Conservation (phyloP, 2,888 invertebrate genomes). For the Orthosia gracilis region DNA sequence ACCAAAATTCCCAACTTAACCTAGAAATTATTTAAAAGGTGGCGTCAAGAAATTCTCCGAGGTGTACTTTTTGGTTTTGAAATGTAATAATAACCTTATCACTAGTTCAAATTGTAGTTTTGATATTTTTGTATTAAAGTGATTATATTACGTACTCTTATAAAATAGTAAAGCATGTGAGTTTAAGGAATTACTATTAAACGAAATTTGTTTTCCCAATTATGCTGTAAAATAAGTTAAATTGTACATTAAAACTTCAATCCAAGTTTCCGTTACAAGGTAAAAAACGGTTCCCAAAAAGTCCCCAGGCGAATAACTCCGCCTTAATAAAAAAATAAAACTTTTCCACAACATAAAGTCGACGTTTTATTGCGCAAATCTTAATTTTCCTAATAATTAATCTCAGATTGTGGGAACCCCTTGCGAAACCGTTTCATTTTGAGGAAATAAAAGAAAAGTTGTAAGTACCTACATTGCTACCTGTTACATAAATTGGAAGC, state of each 20-base stretch:
- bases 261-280: conserved; percentile 38
- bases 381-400: conserved; percentile 72
- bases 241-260: conserved; percentile 23
- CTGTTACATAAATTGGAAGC: conserved; percentile 56
- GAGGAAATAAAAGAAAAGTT: conserved; percentile 48
- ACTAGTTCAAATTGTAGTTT: not conserved
- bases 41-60: too few species aligned
- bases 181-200: not conserved
- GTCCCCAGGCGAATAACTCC: conserved; percentile 34
- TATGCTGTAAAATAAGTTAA: conserved; percentile 11
- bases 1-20: too few species aligned
- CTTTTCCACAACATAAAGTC: conserved; percentile 55
- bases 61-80: not conserved
- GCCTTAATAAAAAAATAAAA: conserved; percentile 48
- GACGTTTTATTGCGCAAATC: conserved; percentile 62
- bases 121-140: too few species aligned
- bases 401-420: conserved; percentile 63
- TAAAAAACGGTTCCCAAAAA: conserved; percentile 34
- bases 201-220: not conserved
- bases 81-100: not conserved
- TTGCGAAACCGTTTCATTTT: conserved; percentile 54
- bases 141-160: too few species aligned
- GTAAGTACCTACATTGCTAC: conserved; percentile 35
- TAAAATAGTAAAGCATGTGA: not conserved
- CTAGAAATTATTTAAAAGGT: too few species aligned